A percentile compares a stretch with the other conserved stretches of the same genome.
phyloP scores from a whole-genome alignment of 2,888 invertebrate species.

The Drosophila suboccidentalis region DNA sequence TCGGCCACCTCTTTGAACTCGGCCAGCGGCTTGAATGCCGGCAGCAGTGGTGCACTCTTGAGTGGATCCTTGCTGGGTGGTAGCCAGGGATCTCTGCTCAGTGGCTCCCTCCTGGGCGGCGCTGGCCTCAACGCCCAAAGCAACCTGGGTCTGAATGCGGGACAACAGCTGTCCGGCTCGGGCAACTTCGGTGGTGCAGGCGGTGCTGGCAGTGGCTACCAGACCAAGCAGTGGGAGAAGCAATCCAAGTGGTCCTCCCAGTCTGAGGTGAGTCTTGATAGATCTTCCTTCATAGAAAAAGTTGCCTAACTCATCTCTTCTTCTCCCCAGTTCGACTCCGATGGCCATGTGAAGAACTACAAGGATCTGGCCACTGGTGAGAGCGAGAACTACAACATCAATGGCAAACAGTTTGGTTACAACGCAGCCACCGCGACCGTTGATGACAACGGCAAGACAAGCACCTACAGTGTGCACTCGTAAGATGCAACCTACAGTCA shows the following conservation, averaged over 20 bases:
- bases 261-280: conserved; percentile 75
- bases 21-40: conserved; percentile 46
- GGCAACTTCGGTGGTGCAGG: conserved; percentile 56
- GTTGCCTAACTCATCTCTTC: neutral
- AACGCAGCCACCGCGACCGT: conserved; percentile 87
- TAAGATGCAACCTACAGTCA: conserved; percentile 50
- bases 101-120: conserved; percentile 36
- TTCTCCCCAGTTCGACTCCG: conserved; percentile 77
- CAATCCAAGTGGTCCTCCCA: conserved; percentile 85
- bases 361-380: conserved; percentile 85
- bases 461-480: conserved; percentile 87
- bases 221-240: conserved; percentile 85
- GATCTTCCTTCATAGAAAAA: neutral
- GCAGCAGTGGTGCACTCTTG: conserved; percentile 45
- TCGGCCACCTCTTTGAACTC: conserved; percentile 47
- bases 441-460: conserved; percentile 88
- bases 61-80: conserved; percentile 56
- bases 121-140: conserved; percentile 43
- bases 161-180: conserved; percentile 46
- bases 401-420: conserved; percentile 87
- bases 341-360: conserved; percentile 84
- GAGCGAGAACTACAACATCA: conserved; percentile 85
- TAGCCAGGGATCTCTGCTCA: conserved; percentile 47
- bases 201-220: conserved; percentile 61
- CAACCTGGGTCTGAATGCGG: conserved; percentile 53